A percentile compares a stretch with the other conserved stretches of the same genome.
Evolutionary conservation across 2,888 invertebrate species (phyloP).

Genomic region (Limnephilus marmoratus): DNA sequence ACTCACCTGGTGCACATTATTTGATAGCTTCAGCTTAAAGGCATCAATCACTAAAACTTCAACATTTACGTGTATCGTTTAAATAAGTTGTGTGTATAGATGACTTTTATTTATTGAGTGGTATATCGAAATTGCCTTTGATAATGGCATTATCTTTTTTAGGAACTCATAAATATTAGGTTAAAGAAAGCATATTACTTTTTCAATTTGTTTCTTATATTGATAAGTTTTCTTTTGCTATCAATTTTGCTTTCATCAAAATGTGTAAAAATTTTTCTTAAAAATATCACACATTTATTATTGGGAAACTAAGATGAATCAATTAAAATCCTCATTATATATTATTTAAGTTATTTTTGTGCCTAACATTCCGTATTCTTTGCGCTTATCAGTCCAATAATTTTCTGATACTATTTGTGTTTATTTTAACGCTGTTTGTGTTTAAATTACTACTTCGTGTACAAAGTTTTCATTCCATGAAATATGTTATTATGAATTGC

Average conservation of each 20-base stretch:
- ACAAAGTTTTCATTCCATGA: slow-evolving; percentile 25
- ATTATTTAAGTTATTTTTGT: not conserved
- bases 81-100: not conserved
- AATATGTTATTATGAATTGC: too few species aligned
- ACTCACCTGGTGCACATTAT: not conserved
- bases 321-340: not conserved
- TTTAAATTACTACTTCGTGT: not conserved
- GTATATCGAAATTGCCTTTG: not conserved
- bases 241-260: not conserved
- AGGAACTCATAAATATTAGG: not conserved
- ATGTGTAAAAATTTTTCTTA: not conserved
- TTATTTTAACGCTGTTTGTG: not conserved
- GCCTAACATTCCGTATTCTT: not conserved
- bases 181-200: not conserved
- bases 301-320: not conserved
- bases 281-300: not conserved
- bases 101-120: not conserved
- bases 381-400: not conserved
- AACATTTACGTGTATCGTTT: not conserved
- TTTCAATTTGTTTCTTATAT: not conserved
- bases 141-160: not conserved
- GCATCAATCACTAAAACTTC: not conserved
- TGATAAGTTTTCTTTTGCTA: not conserved
- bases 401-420: not conserved
- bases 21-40: too few species aligned